Evolutionary conservation across 1,140 invertebrate species (phyloP).

Genomic region (Eubasilissa regina): DNA sequence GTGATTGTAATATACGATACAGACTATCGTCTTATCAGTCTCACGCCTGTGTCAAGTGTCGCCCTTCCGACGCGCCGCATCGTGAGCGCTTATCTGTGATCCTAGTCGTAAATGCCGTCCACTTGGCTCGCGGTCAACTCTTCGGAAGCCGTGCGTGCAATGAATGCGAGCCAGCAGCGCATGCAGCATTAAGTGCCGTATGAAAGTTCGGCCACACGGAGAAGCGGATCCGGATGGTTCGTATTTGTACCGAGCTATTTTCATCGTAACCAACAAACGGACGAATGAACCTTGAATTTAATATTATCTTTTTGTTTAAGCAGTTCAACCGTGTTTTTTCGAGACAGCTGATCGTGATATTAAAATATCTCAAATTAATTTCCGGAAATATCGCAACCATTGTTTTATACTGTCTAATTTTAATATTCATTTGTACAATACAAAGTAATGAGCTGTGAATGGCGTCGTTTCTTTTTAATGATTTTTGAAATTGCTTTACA

Average conservation of each 20-base stretch:
- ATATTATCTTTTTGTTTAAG: conserved; percentile 21
- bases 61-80: not conserved
- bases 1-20: conserved; percentile 3
- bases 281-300: conserved; percentile 32
- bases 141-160: conserved; percentile 1
- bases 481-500: too few species aligned
- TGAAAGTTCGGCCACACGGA: conserved; percentile 32
- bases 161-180: not conserved
- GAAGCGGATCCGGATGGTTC: conserved; percentile 40
- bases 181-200: conserved; percentile 3
- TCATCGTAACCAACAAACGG: conserved; percentile 27
- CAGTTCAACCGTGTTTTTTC: conserved; percentile 28
- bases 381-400: conserved; percentile 9
- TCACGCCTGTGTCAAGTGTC: conserved; percentile 12
- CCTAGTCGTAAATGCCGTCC: conserved; percentile 8
- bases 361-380: conserved; percentile 19
- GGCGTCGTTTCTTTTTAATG: not conserved
- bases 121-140: conserved; percentile 27
- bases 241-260: conserved; percentile 35
- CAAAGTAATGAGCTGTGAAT: not conserved
- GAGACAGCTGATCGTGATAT: conserved; percentile 30
- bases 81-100: conserved; percentile 19
- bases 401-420: not conserved
- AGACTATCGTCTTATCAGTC: not conserved
- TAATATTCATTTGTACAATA: not conserved